Base-by-base conservation (phyloP, 1,140 invertebrate genomes). In the Heliothis virescens region DNA sequence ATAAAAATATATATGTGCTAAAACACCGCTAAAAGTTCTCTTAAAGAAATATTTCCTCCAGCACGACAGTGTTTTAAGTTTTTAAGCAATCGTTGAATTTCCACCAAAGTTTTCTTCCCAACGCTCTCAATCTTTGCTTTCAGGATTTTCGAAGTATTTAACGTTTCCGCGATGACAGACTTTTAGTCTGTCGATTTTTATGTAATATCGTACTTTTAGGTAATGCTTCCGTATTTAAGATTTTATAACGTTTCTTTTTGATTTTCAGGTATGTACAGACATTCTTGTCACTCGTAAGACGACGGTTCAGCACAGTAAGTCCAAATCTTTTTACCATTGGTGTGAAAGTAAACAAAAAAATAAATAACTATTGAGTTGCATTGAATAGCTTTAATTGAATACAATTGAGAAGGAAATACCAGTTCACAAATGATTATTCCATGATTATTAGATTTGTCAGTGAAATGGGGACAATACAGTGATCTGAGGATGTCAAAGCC, bases 211-310 rank as follows among this genome's bases (percentile, higher is more conserved):
- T 75, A 75, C 57, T 63, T 73, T 29, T 34, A 59, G 12, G 15
- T 16, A 67, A 67, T 67, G 26, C 52, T 69, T 53, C 21, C 5
- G 21, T 11, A 11, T 53, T 69, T n/a, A 9, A 72, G 7, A 72
- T 7, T 60, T 12, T 5, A 47, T n/a, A n/a, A 59, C 13, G 1
- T 50, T 9, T 65, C 34, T 65, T 72, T 59, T 83, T 76, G 74
- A 69, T 52, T 78, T 83, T 79, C 80, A 84, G 83, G 83, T 84
- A 84, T 72, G 83, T 84, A 71, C 13, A 29, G 48, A 15, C 65
- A 41, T 48, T 16, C 69, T 57, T 82, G 48, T n/a, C 13, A 18
- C 29, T 60, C 53, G 62, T 18, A 53, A 76, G 60, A 26, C 18
- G 47, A 55, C 47, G 55, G 11, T 48, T 7, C 21, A 71, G 60